Evolutionary conservation across 2,888 invertebrate species (phyloP).

Genomic region (Ophion slaviceki): DNA sequence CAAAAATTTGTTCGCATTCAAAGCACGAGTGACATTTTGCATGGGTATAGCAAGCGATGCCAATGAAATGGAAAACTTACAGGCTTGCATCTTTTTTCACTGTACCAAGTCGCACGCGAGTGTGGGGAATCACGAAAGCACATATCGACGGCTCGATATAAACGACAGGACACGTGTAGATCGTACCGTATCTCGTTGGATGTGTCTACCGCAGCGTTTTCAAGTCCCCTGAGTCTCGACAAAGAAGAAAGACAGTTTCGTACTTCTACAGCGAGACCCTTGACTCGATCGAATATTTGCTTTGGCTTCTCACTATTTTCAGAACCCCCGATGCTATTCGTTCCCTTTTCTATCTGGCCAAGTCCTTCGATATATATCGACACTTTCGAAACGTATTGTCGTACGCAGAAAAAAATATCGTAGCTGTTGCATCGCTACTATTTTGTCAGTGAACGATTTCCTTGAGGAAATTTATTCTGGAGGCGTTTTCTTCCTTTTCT

Average conservation of each 20-base stretch:
- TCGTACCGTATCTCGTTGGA: slow-evolving; percentile 14
- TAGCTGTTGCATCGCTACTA: slow-evolving; percentile 7
- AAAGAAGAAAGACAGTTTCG: slow-evolving; percentile 18
- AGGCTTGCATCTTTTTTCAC: neutral
- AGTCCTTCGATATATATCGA: slow-evolving; percentile 21
- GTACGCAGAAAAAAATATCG: neutral
- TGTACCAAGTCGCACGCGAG: neutral
- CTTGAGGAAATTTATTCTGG: neutral
- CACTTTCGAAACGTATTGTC: neutral
- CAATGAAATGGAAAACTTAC: neutral
- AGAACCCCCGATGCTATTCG: neutral
- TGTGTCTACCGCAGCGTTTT: slow-evolving; percentile 22
- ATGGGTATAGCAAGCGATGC: neutral
- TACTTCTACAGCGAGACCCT: slow-evolving; percentile 33
- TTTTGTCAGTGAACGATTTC: neutral
- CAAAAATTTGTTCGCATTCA: neutral
- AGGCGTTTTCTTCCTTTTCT: neutral
- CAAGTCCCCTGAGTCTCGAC: slow-evolving; percentile 7
- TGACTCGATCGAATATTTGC: slow-evolving; percentile 31
- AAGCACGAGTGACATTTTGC: neutral
- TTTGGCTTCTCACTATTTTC: neutral
- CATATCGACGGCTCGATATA: slow-evolving; percentile 46
- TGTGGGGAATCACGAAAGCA: slow-evolving; percentile 14
- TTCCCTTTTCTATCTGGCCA: slow-evolving; percentile 11
- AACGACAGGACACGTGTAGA: slow-evolving; percentile 16